phyloP scores from a whole-genome alignment of 2,888 invertebrate species.

The Brenthis ino region DNA sequence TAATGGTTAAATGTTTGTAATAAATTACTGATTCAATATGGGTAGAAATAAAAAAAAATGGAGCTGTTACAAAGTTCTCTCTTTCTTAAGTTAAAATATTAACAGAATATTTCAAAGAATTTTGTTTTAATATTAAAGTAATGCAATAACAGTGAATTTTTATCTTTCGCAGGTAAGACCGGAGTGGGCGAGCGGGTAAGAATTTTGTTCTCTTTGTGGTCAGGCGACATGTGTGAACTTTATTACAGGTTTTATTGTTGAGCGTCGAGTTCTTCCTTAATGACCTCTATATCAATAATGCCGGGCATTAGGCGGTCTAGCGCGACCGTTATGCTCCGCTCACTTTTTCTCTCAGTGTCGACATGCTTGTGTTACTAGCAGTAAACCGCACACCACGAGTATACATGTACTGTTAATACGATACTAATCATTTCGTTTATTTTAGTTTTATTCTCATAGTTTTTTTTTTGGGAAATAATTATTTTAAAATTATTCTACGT shows the following conservation, averaged over 20 bases:
- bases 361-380: slow-evolving; percentile 56
- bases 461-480: too few relatives aligned
- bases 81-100: not conserved
- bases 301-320: slow-evolving; percentile 37
- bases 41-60: too few relatives aligned
- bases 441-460: not conserved
- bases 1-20: too few relatives aligned
- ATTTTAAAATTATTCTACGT: too few relatives aligned
- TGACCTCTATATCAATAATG: slow-evolving; percentile 48
- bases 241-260: slow-evolving; percentile 67
- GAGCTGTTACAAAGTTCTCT: too few relatives aligned
- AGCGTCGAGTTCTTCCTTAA: slow-evolving; percentile 50
- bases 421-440: slow-evolving; percentile 5
- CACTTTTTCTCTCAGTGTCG: slow-evolving; percentile 31
- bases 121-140: not conserved
- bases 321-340: slow-evolving; percentile 26
- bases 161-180: slow-evolving; percentile 70
- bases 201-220: slow-evolving; percentile 66
- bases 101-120: not conserved
- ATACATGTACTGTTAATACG: not conserved
- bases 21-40: too few relatives aligned
- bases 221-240: slow-evolving; percentile 69
- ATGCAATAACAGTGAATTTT: slow-evolving; percentile 54
- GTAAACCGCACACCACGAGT: slow-evolving; percentile 40
- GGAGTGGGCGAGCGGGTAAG: slow-evolving; percentile 59